These are phyloP conservation scores for Ornithoptera alexandrae DNA, from an alignment of 2,888 invertebrate species.

Conservation along the genomic window DNA sequence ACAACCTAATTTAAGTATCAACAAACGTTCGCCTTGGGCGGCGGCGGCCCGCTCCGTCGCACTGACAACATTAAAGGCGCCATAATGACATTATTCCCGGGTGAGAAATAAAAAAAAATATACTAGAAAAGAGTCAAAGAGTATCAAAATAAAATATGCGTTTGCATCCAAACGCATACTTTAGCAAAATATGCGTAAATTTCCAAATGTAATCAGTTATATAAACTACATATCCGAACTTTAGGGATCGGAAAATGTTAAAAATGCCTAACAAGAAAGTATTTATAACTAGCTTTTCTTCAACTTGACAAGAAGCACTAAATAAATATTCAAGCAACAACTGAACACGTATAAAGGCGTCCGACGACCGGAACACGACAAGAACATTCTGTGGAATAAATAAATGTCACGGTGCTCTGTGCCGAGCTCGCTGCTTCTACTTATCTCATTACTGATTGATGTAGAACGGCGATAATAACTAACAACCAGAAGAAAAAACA, in stretches of 20 bases:
- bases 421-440: conserved; percentile 40
- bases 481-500: conserved; percentile 36
- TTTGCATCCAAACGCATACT: conserved; percentile 39
- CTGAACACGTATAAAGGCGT: conserved; percentile 53
- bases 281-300: conserved; percentile 19
- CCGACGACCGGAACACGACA: conserved; percentile 59
- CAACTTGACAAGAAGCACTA: conserved; percentile 32
- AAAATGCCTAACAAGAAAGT: conserved; percentile 3
- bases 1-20: conserved; percentile 80
- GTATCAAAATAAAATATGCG: conserved; percentile 51
- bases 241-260: not conserved
- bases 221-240: conserved; percentile 16
- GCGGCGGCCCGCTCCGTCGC: conserved; percentile 68
- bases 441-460: conserved; percentile 64
- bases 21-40: conserved; percentile 79
- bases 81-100: conserved; percentile 79
- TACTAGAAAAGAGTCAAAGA: conserved; percentile 72
- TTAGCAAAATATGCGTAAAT: conserved; percentile 59
- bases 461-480: conserved; percentile 55
- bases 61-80: conserved; percentile 80
- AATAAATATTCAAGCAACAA: conserved; percentile 44
- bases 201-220: conserved; percentile 61
- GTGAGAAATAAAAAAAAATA: conserved; percentile 67
- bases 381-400: conserved; percentile 71
- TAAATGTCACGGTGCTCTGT: conserved; percentile 66